Conservation (phyloP, 2,888 invertebrate genomes). For the Synergus itoensis region DNA sequence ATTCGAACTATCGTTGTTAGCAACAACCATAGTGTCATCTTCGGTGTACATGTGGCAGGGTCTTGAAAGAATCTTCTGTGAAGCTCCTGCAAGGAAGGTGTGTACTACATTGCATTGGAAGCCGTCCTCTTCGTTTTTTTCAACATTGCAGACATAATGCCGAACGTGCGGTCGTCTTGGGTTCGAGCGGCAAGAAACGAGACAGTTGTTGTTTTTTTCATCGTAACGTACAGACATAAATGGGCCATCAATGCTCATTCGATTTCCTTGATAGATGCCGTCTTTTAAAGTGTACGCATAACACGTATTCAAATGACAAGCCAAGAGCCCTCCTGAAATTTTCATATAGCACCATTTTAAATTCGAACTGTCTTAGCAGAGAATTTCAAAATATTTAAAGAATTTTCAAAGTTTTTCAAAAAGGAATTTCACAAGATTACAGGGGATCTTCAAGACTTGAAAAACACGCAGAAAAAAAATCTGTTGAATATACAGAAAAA, state of each 20-base stretch:
- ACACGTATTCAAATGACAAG: constrained; percentile 87
- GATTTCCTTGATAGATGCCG: constrained; percentile 67
- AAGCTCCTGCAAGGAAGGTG: constrained; percentile 84
- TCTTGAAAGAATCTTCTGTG: constrained; percentile 84
- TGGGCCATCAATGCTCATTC: constrained; percentile 84
- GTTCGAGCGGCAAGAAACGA: constrained; percentile 86
- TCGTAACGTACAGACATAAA: constrained; percentile 88
- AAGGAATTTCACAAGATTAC: too few relatives aligned
- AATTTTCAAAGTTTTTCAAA: too few relatives aligned
- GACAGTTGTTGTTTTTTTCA: constrained; percentile 81
- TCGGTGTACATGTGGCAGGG: constrained; percentile 82
- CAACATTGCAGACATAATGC: constrained; percentile 78
- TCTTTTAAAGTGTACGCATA: constrained; percentile 83
- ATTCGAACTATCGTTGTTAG: constrained; percentile 87
- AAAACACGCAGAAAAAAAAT: too few relatives aligned
- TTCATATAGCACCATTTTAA: not conserved
- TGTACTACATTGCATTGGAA: constrained; percentile 81
- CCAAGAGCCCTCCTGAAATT: constrained; percentile 82
- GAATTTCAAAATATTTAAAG: too few relatives aligned
- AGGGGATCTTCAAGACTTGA: too few relatives aligned
- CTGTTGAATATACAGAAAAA: too few relatives aligned
- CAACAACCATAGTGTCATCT: constrained; percentile 83
- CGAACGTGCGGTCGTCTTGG: constrained; percentile 79
- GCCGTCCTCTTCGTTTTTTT: constrained; percentile 76
- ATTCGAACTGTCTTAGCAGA: too few relatives aligned